phyloP scores from a whole-genome alignment of 2,113 vertebrate species.

The Nothobranchius kuhntae region DNA sequence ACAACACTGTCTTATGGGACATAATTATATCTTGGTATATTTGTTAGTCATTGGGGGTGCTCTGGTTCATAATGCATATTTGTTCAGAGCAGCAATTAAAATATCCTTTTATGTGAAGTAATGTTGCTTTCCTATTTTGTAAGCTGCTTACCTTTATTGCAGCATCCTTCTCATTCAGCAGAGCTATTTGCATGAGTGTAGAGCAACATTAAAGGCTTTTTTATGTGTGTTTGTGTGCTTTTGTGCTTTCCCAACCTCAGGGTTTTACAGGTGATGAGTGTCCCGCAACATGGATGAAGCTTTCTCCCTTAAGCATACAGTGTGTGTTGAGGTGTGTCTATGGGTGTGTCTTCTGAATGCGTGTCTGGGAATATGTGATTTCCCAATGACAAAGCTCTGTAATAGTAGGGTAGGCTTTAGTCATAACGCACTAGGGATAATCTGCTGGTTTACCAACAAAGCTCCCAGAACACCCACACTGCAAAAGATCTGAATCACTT shows the following conservation, averaged over 20 bases:
- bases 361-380: conserved; percentile 65
- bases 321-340: conserved; percentile 29
- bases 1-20: conserved; percentile 14
- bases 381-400: conserved; percentile 62
- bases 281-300: conserved; percentile 10
- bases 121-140: conserved; percentile 22
- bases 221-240: conserved; percentile 32
- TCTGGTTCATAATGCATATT: conserved; percentile 21
- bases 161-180: conserved; percentile 25
- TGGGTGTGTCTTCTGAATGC: conserved; percentile 50
- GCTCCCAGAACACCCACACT: conserved; percentile 67
- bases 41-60: conserved; percentile 9
- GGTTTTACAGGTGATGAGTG: conserved; percentile 49
- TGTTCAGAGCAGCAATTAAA: conserved; percentile 20
- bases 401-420: conserved; percentile 67
- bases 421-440: conserved; percentile 71
- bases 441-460: conserved; percentile 70
- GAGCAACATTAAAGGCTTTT: conserved; percentile 13
- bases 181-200: conserved; percentile 15
- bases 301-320: conserved; percentile 11
- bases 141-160: conserved; percentile 47
- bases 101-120: conserved; percentile 24
- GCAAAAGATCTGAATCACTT: conserved; percentile 48
- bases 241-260: conserved; percentile 58
- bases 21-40: conserved; percentile 3